Conservation (phyloP, 2,888 invertebrate species). For the Watsonalla cultraria region DNA sequence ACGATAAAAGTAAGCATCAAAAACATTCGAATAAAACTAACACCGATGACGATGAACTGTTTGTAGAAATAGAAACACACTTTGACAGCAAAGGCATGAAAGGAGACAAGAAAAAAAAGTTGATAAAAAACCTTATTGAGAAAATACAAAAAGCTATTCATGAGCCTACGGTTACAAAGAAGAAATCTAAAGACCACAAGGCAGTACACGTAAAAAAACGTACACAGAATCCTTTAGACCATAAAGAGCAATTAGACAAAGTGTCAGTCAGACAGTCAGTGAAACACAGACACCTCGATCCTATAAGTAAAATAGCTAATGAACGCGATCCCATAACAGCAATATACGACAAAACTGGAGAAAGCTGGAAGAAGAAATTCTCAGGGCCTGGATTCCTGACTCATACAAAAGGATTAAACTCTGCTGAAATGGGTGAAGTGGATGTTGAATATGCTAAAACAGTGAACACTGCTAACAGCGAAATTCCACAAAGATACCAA, state of each 20-base stretch:
- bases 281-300: constrained; percentile 40
- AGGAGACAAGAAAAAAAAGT: constrained; percentile 57
- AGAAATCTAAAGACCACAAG: constrained; percentile 24
- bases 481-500: constrained; percentile 55
- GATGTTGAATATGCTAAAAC: constrained; percentile 47
- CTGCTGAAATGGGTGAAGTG: constrained; percentile 50
- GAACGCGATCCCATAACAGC: constrained; percentile 21
- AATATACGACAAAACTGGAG: constrained; percentile 30
- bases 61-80: constrained; percentile 70
- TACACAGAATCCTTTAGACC: constrained; percentile 45
- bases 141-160: constrained; percentile 64
- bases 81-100: constrained; percentile 58
- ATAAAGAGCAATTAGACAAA: constrained; percentile 26
- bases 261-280: constrained; percentile 21
- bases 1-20: constrained; percentile 11
- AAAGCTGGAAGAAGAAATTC: constrained; percentile 32
- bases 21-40: constrained; percentile 17
- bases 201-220: constrained; percentile 50
- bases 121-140: constrained; percentile 50
- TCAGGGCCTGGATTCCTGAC: constrained; percentile 42
- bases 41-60: constrained; percentile 55
- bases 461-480: constrained; percentile 23
- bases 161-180: constrained; percentile 24
- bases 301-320: constrained; percentile 40
- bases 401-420: constrained; percentile 46